Base-by-base conservation (phyloP, 1,140 invertebrate species). In the Andrena cerasifolii region DNA sequence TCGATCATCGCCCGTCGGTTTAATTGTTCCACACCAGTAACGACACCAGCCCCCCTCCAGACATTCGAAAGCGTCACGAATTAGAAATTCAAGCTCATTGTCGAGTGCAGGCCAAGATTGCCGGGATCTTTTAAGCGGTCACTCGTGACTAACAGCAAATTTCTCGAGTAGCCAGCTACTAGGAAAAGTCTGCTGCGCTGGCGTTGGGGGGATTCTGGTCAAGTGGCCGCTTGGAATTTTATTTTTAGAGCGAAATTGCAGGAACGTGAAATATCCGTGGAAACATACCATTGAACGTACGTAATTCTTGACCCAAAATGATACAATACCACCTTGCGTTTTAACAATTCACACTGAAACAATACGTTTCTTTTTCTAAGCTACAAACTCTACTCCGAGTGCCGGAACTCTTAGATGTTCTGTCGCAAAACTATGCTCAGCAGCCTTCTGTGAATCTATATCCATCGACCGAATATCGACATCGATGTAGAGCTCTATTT, bases 161-260 rank as follows among this genome's bases (percentile, higher is more conserved):
- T 75, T 54, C 49, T 56, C 36, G 28, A 31, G 49, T 40, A 31
- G 5, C 14, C 36, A n/a, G 28, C 8, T 65, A 31, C 36, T 67
- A 36, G 51, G 51, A 67, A 75, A 67, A 75, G 51, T 21, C 26
- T 28, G 24, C 33, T 33, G 24, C 24, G 47, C 47, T 63, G 49
- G 31, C 33, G 59, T 67, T 47, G 26, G 18, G 26, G 28, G 28
- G 56, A 75, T 67, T 67, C 63, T 40, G 72, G 63, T 75, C 73
- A 68, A 75, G 73, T 75, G 63, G 62, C 43, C 10, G 53, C 53
- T 67, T 58, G 16, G 33, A 49, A 58, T 75, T 67, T 67, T 75
- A 75, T 68, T 58, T 68, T 75, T 36, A 75, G 51, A 54, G 1
- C 36, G 28, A 45, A 56, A 67, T 58, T 26, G 31, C 21, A 21